Evolutionary conservation across 2,797 vertebrate species (phyloP).

Genomic region (Simalia tracyae): DNA sequence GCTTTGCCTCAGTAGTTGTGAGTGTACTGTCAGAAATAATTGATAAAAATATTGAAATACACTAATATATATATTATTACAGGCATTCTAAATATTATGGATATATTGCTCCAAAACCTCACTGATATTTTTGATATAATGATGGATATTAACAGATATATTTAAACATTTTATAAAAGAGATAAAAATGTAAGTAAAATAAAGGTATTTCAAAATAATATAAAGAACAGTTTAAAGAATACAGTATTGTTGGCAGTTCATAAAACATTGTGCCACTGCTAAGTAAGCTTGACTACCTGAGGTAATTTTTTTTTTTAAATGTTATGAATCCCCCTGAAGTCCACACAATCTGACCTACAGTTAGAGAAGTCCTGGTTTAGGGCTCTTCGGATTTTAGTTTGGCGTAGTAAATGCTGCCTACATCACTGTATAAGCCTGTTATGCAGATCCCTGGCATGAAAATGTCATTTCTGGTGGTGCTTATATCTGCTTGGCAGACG

Average conservation of each 20-base stretch:
- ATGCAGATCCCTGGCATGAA: too few relatives aligned
- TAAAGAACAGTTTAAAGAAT: background rate
- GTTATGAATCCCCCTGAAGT: too few relatives aligned
- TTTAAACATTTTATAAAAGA: background rate
- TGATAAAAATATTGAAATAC: background rate
- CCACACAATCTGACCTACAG: too few relatives aligned
- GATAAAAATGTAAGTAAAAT: background rate
- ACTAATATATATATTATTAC: background rate
- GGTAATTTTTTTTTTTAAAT: background rate
- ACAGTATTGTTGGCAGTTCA: background rate
- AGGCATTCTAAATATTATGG: background rate
- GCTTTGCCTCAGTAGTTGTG: background rate
- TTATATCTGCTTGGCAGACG: too few relatives aligned
- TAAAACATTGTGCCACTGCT: background rate
- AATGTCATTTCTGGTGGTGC: too few relatives aligned
- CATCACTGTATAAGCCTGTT: too few relatives aligned
- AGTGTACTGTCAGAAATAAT: background rate
- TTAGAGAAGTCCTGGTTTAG: too few relatives aligned
- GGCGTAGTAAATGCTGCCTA: too few relatives aligned
- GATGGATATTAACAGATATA: background rate
- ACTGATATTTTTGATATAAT: background rate
- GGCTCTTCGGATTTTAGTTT: too few relatives aligned
- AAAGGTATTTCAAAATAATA: background rate
- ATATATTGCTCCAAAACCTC: background rate
- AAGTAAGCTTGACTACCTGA: background rate